Evolutionary conservation across 2,797 vertebrate genomes (phyloP).

Genomic region (Anguilla megastoma): DNA sequence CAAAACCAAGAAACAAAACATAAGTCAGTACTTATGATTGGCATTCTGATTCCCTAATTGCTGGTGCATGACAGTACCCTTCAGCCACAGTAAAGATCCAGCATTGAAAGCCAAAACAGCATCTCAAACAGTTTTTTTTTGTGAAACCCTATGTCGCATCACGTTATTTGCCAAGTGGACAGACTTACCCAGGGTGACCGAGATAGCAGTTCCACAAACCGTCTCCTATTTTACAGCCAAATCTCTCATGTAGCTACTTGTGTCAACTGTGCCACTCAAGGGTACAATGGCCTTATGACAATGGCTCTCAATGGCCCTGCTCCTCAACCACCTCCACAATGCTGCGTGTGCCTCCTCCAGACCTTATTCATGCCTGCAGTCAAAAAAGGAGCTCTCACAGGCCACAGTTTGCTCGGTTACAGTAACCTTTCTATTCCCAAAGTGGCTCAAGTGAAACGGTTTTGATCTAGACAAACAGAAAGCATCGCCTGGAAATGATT

Average conservation of each 20-base stretch:
- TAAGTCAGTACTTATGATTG: conserved; percentile 34
- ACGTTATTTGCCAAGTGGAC: not conserved
- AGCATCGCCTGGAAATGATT: not conserved
- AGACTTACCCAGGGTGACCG: not conserved
- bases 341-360: not conserved
- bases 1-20: not conserved
- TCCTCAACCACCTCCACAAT: not conserved
- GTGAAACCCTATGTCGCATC: not conserved
- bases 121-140: not conserved
- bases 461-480: not conserved
- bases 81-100: not conserved
- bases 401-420: not conserved
- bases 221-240: not conserved
- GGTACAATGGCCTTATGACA: not conserved
- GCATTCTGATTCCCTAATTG: conserved; percentile 29
- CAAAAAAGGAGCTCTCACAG: not conserved
- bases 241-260: not conserved
- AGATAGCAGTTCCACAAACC: not conserved
- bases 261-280: not conserved
- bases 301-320: not conserved
- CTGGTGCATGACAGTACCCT: not conserved
- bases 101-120: not conserved
- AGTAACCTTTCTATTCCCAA: not conserved
- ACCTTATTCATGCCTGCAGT: not conserved
- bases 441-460: not conserved